phyloP scores from a whole-genome alignment of 2,888 invertebrate genomes.

The Falcaria lacertinaria region DNA sequence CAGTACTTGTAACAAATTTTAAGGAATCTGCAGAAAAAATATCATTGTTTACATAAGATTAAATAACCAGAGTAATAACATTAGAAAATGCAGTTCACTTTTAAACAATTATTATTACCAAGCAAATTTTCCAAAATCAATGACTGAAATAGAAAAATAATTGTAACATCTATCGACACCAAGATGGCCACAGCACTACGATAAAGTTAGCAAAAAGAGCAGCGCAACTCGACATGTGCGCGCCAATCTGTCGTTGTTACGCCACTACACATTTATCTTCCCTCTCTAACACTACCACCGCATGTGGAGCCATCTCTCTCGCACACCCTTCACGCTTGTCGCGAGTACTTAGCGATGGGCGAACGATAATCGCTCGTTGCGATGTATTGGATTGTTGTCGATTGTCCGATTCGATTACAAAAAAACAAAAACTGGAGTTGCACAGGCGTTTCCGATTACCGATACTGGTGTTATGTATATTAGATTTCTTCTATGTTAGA shows the following conservation, averaged over 20 bases:
- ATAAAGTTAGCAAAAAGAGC: slow-evolving; percentile 68
- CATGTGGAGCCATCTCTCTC: slow-evolving; percentile 27
- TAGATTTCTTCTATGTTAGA: no score
- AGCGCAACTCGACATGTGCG: slow-evolving; percentile 76
- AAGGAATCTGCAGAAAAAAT: no score
- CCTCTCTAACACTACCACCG: slow-evolving; percentile 21
- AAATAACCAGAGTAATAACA: no score
- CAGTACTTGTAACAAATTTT: no score
- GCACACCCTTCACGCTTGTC: slow-evolving; percentile 52
- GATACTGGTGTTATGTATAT: slow-evolving; percentile 10
- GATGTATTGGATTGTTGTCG: slow-evolving; percentile 66
- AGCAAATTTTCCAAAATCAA: no score
- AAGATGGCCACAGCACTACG: slow-evolving; percentile 20
- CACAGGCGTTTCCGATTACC: slow-evolving; percentile 29
- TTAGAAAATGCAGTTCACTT: no score
- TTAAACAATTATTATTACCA: no score
- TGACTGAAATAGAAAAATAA: neutral
- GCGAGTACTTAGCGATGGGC: slow-evolving; percentile 64
- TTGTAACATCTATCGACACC: slow-evolving; percentile 13
- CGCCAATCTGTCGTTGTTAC: slow-evolving; percentile 76
- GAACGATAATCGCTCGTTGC: slow-evolving; percentile 61
- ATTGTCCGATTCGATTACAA: slow-evolving; percentile 63
- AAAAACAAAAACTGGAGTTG: slow-evolving; percentile 36
- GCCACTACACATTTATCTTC: slow-evolving; percentile 47
- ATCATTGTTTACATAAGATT: no score